Base-by-base conservation (phyloP, 1,140 invertebrate species). In the Campoletis sonorensis region DNA sequence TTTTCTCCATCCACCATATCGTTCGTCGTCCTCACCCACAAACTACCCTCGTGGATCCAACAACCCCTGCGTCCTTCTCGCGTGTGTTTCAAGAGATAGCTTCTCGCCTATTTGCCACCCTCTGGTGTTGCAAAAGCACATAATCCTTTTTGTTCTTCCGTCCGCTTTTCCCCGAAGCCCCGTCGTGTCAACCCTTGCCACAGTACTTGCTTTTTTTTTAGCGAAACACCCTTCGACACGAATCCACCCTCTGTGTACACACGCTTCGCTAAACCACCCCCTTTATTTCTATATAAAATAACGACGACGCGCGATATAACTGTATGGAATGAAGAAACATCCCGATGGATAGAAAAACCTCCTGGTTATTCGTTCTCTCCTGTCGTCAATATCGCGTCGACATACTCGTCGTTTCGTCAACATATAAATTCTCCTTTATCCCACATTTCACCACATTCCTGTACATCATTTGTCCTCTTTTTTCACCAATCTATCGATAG, bases 1-100 rank as follows among this genome's bases (percentile, higher is more conserved):
- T 51, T 49, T 45, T 84, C 45, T 81, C 83, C 68, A 84, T 67
- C 30, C 79, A n/a, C 64, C 61, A 70, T 81, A 84, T 83, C 85
- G 40, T 73, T 73, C 71, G 71, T 84, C 85, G 83, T 81, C 82
- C 71, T 85, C 85, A 82, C 79, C 82, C 80, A 82, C 61, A 67
- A 67, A 26, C 61, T 82, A 73, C 54, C 70, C 79, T 49, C 68
- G 54, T 54, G 76, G 37, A 40, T 61, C 33, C 30, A 33, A 33
- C 30, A 33, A 33, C 30, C 7, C 30, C 30, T 33, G 7, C 30
- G 3, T 7, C 30, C 3, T 7, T 33, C 30, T 33, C 30, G 30
- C 30, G 2, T 7, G 30, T 7, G 2, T 7, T 33, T 33, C 30
- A 33, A 33, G 30, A 33, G 30, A 33, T 7, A 33, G 30, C 7